phyloP scores from a whole-genome alignment of 2,113 vertebrate species.

The Psilopsiagon aurifrons region DNA sequence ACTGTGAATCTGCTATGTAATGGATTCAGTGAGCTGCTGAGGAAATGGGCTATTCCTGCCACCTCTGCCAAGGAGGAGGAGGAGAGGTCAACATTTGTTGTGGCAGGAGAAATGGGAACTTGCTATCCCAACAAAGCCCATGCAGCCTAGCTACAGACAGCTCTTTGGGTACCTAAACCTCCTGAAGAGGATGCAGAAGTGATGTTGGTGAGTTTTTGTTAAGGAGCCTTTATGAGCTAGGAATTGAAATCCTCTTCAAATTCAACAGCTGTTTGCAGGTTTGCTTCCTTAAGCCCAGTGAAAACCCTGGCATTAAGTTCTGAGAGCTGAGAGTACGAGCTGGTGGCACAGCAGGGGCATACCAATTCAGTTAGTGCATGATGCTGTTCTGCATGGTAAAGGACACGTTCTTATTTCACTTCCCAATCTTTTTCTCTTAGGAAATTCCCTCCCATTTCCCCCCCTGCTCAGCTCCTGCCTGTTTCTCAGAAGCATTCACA shows the following conservation, averaged over 20 bases:
- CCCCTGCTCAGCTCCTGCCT: neutral
- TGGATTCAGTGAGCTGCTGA: neutral
- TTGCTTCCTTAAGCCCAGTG: neutral
- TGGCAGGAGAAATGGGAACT: neutral
- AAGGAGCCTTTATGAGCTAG: neutral
- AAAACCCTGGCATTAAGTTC: neutral
- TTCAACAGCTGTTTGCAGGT: neutral
- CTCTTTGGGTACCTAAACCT: neutral
- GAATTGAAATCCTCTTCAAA: neutral
- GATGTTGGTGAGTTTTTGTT: neutral
- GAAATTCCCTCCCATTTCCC: neutral
- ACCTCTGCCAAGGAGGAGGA: neutral
- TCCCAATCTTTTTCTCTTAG: neutral
- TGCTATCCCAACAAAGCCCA: fast-evolving
- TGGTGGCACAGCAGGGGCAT: neutral
- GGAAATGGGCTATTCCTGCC: neutral
- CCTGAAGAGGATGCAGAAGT: neutral
- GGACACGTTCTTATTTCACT: neutral
- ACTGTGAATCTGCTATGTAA: neutral
- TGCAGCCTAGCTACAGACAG: neutral
- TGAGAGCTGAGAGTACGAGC: fast-evolving
- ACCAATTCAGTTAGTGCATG: neutral
- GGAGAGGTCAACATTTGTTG: neutral
- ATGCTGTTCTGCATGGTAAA: neutral
- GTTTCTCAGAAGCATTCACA: neutral